Evolutionary conservation across 2,797 vertebrate species (phyloP).

Genomic region (Xenentodon cancila): DNA sequence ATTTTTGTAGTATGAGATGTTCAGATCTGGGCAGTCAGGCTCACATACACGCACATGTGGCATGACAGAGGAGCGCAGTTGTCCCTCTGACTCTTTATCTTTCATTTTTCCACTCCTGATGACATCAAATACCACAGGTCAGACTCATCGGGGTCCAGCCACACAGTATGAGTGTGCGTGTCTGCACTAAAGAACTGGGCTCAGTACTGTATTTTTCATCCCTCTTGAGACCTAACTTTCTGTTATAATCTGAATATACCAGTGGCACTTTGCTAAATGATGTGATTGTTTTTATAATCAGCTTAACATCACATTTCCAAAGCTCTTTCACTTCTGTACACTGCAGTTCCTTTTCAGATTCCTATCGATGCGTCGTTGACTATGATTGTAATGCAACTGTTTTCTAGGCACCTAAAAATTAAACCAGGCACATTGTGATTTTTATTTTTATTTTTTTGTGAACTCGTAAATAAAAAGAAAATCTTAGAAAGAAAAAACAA

Average conservation of each 20-base stretch:
- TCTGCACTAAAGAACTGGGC: constrained; percentile 8
- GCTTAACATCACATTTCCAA: not conserved
- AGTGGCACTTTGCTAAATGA: constrained; percentile 5
- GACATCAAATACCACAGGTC: constrained; percentile 1
- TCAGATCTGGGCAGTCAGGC: constrained; percentile 10
- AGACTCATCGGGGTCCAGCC: constrained; percentile 11
- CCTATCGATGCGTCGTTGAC: constrained; percentile 50
- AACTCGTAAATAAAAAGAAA: constrained; percentile 6
- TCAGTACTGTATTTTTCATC: constrained; percentile 27
- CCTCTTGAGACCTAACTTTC: constrained; percentile 24
- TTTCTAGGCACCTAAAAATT: constrained; percentile 10
- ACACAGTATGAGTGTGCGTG: constrained; percentile 3
- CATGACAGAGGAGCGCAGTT: not conserved
- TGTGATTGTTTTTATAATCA: constrained; percentile 11
- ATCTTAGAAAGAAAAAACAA: constrained; percentile 9
- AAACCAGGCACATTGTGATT: constrained; percentile 10
- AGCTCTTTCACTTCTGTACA: not conserved
- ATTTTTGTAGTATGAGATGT: constrained; percentile 15
- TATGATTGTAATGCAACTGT: constrained; percentile 59
- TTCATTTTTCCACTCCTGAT: constrained; percentile 15
- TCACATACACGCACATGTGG: not conserved
- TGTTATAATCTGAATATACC: not conserved
- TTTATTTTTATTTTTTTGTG: constrained; percentile 9
- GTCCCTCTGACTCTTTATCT: constrained; percentile 22
- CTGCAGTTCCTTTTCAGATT: constrained; percentile 24